Evolutionary conservation across 2,797 vertebrate species (phyloP), one percentile per base, ranked within the genome.

Genomic region (Octomys mimax): DNA sequence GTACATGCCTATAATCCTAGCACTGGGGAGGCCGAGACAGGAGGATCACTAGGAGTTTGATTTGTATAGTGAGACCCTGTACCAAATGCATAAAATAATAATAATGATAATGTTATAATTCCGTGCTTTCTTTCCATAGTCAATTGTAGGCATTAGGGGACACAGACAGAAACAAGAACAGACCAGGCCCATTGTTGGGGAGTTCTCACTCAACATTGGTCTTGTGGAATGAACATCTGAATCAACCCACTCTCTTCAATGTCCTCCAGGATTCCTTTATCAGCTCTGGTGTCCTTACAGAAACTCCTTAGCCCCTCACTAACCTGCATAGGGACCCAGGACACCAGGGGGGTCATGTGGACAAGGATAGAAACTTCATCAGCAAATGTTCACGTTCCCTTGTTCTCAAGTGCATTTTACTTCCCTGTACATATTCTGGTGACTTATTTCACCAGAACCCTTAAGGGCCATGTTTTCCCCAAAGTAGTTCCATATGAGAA

Each of bases 41-140:
- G 54, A 57, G 52, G 54, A 57, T 16, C 54, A 57, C 54, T 57
- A 19, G 14, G 14, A 57, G 54, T 57, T 2, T 2, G 16, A 57
- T 14, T 57, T 57, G 54, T 5, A 18, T 57, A 57, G 54, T 57
- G 54, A 18, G 54, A 57, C 14, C 54, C 54, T 57, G 54, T 57
- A 57, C 54, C 16, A 57, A 18, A 57, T 57, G 19, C 54, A 57
- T 57, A 57, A 16, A 57, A 57, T 16, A 54, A 54, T 54, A 54
- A 54, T 54, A 57, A 57, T 36, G 12, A 82, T 92, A 84, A 85
- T 73, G 89, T 87, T 84, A 87, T 78, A 79, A 79, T 54, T 21
- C 39, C 12, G 19, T 84, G 24, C 79, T 94, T 88, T 91, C 78
- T 89, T 95, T 95, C 80, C n/a, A 87, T 46, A 87, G 49, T 78